phyloP scores from a whole-genome alignment of 2,888 invertebrate genomes.

The Rotaria socialis region DNA sequence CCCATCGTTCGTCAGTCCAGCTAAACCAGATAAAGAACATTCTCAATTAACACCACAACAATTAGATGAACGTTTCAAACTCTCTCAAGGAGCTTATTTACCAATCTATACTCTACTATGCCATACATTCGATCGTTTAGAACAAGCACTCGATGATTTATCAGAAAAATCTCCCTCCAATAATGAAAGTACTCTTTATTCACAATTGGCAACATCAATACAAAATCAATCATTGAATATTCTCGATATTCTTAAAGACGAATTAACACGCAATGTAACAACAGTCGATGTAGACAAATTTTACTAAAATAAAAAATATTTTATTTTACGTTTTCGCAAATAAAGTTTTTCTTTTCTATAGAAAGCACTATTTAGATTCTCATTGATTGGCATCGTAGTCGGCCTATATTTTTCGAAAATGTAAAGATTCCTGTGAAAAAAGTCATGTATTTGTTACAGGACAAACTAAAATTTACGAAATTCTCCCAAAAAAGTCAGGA shows the following conservation, averaged over 20 bases:
- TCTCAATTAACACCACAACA: neutral
- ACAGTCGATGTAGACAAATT: neutral
- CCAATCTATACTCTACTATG: slow-evolving; percentile 17
- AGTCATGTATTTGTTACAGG: too few species aligned
- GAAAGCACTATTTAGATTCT: too few species aligned
- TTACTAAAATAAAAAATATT: neutral
- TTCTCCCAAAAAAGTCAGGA: too few species aligned
- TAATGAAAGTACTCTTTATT: neutral
- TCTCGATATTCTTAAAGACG: slow-evolving; percentile 13
- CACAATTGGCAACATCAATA: neutral
- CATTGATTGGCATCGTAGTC: too few species aligned
- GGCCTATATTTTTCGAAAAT: too few species aligned
- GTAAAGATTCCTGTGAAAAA: too few species aligned
- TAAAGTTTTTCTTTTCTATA: too few species aligned
- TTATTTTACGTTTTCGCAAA: too few species aligned
- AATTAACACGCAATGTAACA: slow-evolving; percentile 4
- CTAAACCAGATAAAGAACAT: slow-evolving; percentile 9
- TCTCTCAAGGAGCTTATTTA: neutral
- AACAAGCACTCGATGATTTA: slow-evolving; percentile 27
- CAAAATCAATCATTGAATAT: slow-evolving; percentile 20
- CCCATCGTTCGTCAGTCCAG: neutral
- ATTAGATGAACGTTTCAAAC: neutral
- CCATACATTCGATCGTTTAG: slow-evolving; percentile 6
- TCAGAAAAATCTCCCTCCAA: neutral
- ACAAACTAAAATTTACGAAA: too few species aligned